Conservation (phyloP, 2,888 invertebrate genomes). For the Halictus quadricinctus region DNA sequence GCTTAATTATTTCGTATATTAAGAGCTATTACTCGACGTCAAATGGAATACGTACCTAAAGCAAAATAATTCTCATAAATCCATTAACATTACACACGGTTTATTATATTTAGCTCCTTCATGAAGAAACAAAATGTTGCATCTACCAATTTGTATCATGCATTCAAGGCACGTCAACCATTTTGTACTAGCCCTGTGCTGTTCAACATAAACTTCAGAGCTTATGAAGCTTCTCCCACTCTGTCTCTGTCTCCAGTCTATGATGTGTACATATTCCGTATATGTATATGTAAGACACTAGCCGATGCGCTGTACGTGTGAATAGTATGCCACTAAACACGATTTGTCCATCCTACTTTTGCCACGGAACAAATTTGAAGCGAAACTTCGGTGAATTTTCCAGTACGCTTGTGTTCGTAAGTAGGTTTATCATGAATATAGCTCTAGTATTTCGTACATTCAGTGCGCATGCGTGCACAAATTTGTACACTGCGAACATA, state of each 20-base stretch:
- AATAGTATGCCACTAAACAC: background rate
- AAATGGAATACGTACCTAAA: conserved; percentile 61
- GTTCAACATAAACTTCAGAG: conserved; percentile 15
- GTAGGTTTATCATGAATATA: background rate
- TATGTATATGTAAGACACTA: background rate
- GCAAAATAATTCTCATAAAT: conserved; percentile 44
- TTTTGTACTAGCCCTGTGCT: conserved; percentile 70
- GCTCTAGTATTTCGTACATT: background rate
- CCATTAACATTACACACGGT: conserved; percentile 59
- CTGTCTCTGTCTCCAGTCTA: background rate
- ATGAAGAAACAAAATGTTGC: conserved; percentile 51
- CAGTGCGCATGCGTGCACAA: background rate
- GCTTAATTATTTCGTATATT: conserved; percentile 39
- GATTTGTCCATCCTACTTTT: background rate
- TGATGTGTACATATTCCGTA: conserved; percentile 3
- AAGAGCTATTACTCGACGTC: conserved; percentile 13
- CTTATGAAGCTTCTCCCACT: conserved; percentile 18
- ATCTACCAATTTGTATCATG: conserved; percentile 60
- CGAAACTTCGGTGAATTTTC: background rate
- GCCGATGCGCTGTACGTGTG: background rate
- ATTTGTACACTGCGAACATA: no score
- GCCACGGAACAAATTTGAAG: background rate
- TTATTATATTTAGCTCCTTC: conserved; percentile 50
- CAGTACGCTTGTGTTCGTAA: background rate
- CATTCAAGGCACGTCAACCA: conserved; percentile 76